Conservation (phyloP, 2,113 vertebrate genomes). For the Crypturellus undulatus region DNA sequence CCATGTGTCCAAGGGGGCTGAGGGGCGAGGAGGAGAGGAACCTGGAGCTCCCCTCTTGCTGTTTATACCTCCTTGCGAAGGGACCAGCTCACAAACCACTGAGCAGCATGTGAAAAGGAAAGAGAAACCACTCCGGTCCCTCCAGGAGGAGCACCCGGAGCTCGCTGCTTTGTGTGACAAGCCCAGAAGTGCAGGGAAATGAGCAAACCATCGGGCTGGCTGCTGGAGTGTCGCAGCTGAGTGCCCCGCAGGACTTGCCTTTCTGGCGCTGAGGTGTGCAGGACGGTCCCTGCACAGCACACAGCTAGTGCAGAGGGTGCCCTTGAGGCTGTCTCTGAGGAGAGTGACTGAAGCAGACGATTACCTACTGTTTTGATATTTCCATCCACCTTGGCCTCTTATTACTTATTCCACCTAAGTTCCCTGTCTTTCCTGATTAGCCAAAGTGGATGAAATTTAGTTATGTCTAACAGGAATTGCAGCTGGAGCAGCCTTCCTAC, state of each 20-base stretch:
- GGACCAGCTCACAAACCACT: background rate
- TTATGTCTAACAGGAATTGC: background rate
- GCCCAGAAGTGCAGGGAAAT: background rate
- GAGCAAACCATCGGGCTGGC: background rate
- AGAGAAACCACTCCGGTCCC: background rate
- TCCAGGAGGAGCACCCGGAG: background rate
- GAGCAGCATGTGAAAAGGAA: rapidly evolving
- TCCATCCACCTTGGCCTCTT: background rate
- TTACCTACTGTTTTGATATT: background rate
- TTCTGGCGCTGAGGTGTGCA: background rate
- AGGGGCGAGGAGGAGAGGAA: background rate
- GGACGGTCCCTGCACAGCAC: background rate
- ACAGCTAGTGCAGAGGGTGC: background rate
- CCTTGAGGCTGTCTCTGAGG: background rate
- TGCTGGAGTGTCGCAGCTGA: background rate
- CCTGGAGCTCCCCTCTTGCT: background rate
- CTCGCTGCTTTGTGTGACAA: background rate
- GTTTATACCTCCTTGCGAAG: rapidly evolving
- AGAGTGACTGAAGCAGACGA: conserved; percentile 8
- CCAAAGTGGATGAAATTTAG: background rate
- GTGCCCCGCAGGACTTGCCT: background rate
- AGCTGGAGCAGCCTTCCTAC: background rate
- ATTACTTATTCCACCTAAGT: background rate
- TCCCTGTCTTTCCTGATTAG: background rate
- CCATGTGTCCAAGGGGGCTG: background rate